A percentile compares a stretch with the other conserved stretches of the same genome.
phyloP scores from a whole-genome alignment of 2,797 vertebrate species.

The Hephaestus fuliginosus region DNA sequence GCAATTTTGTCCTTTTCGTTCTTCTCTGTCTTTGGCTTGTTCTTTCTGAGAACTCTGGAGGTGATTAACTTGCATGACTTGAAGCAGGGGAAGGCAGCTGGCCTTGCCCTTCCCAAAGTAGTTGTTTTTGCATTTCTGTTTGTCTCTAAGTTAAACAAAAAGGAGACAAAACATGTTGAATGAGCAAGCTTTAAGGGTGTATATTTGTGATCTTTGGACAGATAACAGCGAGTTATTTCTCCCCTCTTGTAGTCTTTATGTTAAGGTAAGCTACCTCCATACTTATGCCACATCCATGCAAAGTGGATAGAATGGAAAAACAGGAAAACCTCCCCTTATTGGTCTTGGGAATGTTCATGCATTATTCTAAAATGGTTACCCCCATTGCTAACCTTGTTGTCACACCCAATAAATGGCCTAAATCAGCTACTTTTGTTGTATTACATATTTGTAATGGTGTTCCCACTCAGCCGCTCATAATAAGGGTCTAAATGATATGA shows the following conservation, averaged over 20 bases:
- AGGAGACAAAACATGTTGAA: neutral
- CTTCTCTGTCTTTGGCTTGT: neutral
- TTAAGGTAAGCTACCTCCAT: neutral
- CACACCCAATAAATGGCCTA: neutral
- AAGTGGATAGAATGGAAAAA: neutral
- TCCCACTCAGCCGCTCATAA: neutral
- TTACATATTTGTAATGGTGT: neutral
- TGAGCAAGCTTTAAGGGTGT: neutral
- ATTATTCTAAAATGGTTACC: neutral
- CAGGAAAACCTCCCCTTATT: neutral
- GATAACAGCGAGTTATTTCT: neutral
- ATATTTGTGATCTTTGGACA: neutral
- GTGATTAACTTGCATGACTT: slow-evolving; percentile 5
- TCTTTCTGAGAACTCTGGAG: neutral
- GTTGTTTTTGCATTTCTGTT: neutral
- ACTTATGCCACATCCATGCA: neutral
- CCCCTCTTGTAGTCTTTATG: neutral
- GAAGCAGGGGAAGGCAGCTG: neutral
- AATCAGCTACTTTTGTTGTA: neutral
- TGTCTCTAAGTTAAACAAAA: neutral
- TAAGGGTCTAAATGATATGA: neutral
- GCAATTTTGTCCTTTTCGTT: neutral
- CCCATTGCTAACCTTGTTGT: neutral
- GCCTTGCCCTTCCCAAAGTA: neutral
- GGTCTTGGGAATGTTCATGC: neutral